A percentile compares a stretch with the other conserved stretches of the same genome.
phyloP scores from a whole-genome alignment of 2,888 invertebrate genomes.

The Aricia artaxerxes region DNA sequence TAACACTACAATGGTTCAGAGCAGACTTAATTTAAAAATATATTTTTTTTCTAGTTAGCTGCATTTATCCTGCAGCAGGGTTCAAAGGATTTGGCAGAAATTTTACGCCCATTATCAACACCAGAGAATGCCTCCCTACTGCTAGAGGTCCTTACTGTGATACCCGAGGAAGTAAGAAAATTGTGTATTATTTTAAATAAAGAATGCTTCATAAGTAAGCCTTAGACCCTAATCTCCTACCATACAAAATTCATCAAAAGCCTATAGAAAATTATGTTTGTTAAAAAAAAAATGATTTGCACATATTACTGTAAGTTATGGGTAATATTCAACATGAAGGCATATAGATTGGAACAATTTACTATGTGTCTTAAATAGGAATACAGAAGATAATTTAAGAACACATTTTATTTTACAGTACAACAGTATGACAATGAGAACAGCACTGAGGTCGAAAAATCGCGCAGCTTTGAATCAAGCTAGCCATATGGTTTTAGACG shows the following conservation, averaged over 20 bases:
- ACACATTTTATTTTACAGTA: conserved; percentile 52
- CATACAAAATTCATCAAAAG: background rate
- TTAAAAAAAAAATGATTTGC: too few relatives aligned
- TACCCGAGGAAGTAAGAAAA: conserved; percentile 90
- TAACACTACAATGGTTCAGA: too few relatives aligned
- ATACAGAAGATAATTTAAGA: background rate
- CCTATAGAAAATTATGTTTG: too few relatives aligned
- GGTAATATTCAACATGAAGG: too few relatives aligned
- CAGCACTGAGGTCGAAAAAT: conserved; percentile 61
- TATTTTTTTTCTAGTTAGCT: conserved; percentile 83
- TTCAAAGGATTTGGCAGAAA: conserved; percentile 85
- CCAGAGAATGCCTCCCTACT: conserved; percentile 74
- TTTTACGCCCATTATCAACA: conserved; percentile 84
- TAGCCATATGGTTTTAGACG: conserved; percentile 69
- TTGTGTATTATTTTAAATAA: too few relatives aligned
- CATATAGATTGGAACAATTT: too few relatives aligned
- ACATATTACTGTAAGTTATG: too few relatives aligned
- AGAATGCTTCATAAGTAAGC: too few relatives aligned
- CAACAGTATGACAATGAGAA: conserved; percentile 76
- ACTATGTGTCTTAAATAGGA: too few relatives aligned
- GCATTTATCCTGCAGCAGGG: conserved; percentile 89
- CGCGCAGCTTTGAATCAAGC: conserved; percentile 62
- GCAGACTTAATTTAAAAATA: background rate
- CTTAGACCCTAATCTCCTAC: too few relatives aligned
- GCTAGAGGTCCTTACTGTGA: conserved; percentile 90